Evolutionary conservation across 2,113 vertebrate genomes (phyloP), one percentile per base, ranked within the genome.

Genomic region (Hystrix cristata): DNA sequence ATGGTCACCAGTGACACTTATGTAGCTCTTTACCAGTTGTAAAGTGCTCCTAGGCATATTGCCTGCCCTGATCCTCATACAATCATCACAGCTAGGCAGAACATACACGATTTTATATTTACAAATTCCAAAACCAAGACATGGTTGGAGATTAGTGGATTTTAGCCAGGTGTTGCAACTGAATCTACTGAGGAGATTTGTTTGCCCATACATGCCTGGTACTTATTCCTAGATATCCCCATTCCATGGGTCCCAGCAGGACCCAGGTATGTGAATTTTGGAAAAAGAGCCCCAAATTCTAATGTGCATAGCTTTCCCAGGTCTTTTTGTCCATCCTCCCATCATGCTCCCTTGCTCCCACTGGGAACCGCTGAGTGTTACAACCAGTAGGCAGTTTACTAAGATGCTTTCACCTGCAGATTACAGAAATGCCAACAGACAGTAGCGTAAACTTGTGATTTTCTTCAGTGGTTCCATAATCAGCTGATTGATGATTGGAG

Each of bases 341-440:
- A 4, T 29, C 13, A 14, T 27, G 34, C 18, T 79, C 4, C 29
- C 62, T 65, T n/a, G 27, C 88, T 83, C 48, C 21, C 31, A 38
- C 8, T 48, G 55, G 79, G 34, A 95, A 67, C 60, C 12, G 38
- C 60, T 69, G 14, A 51, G 31, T 93, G 87, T 88, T 91, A 38
- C 90, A 62, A 71, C 71, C 23, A 82, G 18, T 55, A 15, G 62
- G 23, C 62, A 64, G 53, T 80, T 95, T 90, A 48, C 59, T 87
- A 69, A 84, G 38, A 53, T 78, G 59, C 60, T 60, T 91, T 87
- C n/a, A 65, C 60, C 29, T 79, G 34, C 18, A 86, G 21, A 19
- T 91, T 85, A 79, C 25, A 92, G 85, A 78, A 74, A 90, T 72
- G 16, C 48, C 71, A 64, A 76, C 53, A 64, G 92, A 82, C 3